A percentile compares a stretch with the other conserved stretches of the same genome.
Conservation (phyloP, 2,888 invertebrate species). For the Epirrhoe alternata region DNA sequence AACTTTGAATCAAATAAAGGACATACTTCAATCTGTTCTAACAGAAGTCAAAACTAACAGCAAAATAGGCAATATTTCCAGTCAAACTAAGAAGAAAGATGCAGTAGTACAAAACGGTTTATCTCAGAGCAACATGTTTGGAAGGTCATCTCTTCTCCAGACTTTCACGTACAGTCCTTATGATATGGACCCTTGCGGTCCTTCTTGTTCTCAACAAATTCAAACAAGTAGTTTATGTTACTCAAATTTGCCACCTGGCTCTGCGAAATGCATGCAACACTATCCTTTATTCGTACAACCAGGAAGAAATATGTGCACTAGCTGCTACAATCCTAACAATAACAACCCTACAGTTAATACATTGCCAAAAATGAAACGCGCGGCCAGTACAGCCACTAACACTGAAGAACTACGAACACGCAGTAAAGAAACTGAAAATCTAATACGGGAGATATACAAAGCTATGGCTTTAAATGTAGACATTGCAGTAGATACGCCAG, state of each 20-base stretch:
- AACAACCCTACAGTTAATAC: slow-evolving; percentile 39
- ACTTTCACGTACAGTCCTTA: slow-evolving; percentile 67
- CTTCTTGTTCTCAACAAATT: slow-evolving; percentile 59
- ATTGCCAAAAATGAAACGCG: slow-evolving; percentile 17
- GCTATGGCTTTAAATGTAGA: slow-evolving; percentile 66
- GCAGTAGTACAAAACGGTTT: slow-evolving; percentile 66
- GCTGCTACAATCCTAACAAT: slow-evolving; percentile 49
- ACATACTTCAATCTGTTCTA: slow-evolving; percentile 70
- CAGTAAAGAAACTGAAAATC: slow-evolving; percentile 67
- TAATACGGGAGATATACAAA: slow-evolving; percentile 77
- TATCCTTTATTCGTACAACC: slow-evolving; percentile 67
- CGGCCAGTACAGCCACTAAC: slow-evolving; percentile 61
- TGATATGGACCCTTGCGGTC: slow-evolving; percentile 55
- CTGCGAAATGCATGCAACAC: slow-evolving; percentile 61
- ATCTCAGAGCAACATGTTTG: slow-evolving; percentile 58
- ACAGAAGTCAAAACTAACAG: slow-evolving; percentile 69
- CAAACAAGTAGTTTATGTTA: slow-evolving; percentile 50
- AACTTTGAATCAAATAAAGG: slow-evolving; percentile 73
- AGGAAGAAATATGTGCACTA: slow-evolving; percentile 54
- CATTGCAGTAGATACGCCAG: slow-evolving; percentile 55
- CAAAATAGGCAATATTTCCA: slow-evolving; percentile 48
- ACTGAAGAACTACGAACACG: slow-evolving; percentile 55
- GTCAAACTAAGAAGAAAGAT: slow-evolving; percentile 59
- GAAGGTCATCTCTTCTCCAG: slow-evolving; percentile 60
- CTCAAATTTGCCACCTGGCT: slow-evolving; percentile 47